Base-by-base conservation (phyloP, 2,888 invertebrate genomes). In the Tenthredo distinguenda region DNA sequence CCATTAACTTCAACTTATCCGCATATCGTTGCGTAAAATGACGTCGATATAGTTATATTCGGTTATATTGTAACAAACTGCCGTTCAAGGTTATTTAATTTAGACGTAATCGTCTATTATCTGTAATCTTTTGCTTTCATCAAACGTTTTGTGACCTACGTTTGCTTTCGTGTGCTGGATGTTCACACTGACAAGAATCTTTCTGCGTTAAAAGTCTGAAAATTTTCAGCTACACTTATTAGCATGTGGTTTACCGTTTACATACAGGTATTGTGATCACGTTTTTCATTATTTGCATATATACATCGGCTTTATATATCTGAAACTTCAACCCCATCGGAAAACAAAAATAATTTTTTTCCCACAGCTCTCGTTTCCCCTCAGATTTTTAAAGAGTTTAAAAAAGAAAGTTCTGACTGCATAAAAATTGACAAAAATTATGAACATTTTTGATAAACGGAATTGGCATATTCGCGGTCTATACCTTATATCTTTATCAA, bases 21-120 rank as follows among this genome's bases (percentile, higher is more conserved):
- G 9, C 9, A 55, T 55, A 77, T 77, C 77, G 31, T 10, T n/a
- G n/a, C 55, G 55, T 55, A 18, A 74, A 74, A 77, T 47, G 6
- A 34, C 9, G n/a, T n/a, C 31, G 76, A 76, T 47, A 43, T n/a
- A n/a, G n/a, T 50, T 50, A 47, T 37, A 47, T n/a, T 26, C 26
- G 26, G 26, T 26, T 50, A 37, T 77, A 50, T 77, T 31, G 15
- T 77, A 77, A 76, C 43, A 43, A 47, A 47, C n/a, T 34, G 6
- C 2, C 26, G 77, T 77, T 77, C 50, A 77, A 77, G 55, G 77
- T 77, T 77, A 77, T 77, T 77, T 55, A 77, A 55, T 55, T 77
- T 55, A 50, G 50, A 50, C 77, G 10, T 18, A 4, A 77, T 15
- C 15, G 50, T 31, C 55, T 47, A 77, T 77, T 55, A 50, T 77